Percentiles rank a stretch among this genome's conserved stretches.
Conservation (phyloP, 2,113 vertebrate genomes). For the Tilapia sparmanii region DNA sequence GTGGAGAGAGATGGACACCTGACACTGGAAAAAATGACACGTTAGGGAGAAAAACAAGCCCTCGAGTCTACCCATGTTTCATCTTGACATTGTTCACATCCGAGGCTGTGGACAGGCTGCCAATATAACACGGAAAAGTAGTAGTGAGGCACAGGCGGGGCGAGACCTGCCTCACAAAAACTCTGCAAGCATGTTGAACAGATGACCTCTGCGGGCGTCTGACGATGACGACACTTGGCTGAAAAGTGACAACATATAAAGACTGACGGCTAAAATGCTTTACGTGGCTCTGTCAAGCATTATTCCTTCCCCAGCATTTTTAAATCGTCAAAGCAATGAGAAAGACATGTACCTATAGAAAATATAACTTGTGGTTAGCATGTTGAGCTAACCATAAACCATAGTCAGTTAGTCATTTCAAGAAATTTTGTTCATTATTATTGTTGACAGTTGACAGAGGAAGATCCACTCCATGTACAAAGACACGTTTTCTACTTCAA, state of each 20-base stretch:
- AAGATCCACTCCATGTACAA: background rate
- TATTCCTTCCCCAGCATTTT: background rate
- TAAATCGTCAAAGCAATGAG: background rate
- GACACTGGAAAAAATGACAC: background rate
- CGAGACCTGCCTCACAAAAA: background rate
- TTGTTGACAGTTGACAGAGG: background rate
- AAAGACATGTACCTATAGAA: background rate
- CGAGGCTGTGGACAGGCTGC: background rate
- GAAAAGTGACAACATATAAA: background rate
- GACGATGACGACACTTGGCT: background rate
- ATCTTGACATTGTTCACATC: background rate
- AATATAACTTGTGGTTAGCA: background rate
- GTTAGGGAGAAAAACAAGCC: background rate
- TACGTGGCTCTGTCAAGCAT: too few relatives aligned
- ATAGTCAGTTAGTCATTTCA: background rate
- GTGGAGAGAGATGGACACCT: background rate
- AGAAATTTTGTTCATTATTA: background rate
- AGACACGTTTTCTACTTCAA: background rate
- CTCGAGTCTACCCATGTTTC: background rate
- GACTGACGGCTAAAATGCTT: background rate
- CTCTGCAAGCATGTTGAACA: background rate
- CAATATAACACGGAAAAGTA: background rate
- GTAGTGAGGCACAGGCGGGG: background rate
- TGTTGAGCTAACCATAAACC: background rate
- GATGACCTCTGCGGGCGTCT: accelerated